Conservation (phyloP, 2,113 vertebrate species). For the Thymallus thymallus region DNA sequence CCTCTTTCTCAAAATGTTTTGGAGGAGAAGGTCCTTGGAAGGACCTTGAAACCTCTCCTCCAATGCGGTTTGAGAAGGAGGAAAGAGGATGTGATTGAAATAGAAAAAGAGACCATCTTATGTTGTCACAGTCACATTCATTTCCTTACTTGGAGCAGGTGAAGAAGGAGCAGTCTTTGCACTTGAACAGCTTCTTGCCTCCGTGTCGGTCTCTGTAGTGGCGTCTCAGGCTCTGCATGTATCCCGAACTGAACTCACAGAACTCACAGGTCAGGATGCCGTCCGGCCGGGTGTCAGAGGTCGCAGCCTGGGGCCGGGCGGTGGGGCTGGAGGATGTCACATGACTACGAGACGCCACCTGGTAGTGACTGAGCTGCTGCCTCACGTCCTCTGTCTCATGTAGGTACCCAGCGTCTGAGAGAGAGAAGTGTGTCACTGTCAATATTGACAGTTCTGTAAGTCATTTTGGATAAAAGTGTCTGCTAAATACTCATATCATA, state of each 20-base stretch:
- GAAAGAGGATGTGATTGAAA: too few relatives aligned
- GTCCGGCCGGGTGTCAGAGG: conserved; percentile 72
- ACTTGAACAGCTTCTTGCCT: conserved; percentile 98
- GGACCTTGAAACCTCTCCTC: too few relatives aligned
- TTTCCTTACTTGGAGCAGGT: conserved; percentile 94
- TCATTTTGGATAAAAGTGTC: too few relatives aligned
- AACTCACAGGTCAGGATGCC: conserved; percentile 92
- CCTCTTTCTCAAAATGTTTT: too few relatives aligned
- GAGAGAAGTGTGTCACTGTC: background rate
- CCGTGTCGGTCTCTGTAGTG: conserved; percentile 97
- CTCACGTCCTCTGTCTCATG: conserved; percentile 88
- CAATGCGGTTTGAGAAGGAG: background rate
- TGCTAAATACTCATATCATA: too few relatives aligned
- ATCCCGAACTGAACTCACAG: conserved; percentile 97
- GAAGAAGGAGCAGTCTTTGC: conserved; percentile 97
- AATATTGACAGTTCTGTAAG: too few relatives aligned
- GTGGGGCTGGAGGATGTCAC: conserved; percentile 69
- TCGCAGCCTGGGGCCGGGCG: too few relatives aligned
- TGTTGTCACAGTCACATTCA: too few relatives aligned
- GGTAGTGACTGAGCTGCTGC: conserved; percentile 93
- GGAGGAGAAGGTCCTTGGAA: too few relatives aligned
- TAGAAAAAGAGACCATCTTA: too few relatives aligned
- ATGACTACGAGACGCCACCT: conserved; percentile 86
- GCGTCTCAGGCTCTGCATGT: conserved; percentile 97
- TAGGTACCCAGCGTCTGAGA: conserved; percentile 81